Percentiles rank a stretch among this genome's conserved stretches.
These are phyloP conservation scores for Lepidurus couesii DNA, from an alignment of 1,140 invertebrate species.

Conservation along the genomic window DNA sequence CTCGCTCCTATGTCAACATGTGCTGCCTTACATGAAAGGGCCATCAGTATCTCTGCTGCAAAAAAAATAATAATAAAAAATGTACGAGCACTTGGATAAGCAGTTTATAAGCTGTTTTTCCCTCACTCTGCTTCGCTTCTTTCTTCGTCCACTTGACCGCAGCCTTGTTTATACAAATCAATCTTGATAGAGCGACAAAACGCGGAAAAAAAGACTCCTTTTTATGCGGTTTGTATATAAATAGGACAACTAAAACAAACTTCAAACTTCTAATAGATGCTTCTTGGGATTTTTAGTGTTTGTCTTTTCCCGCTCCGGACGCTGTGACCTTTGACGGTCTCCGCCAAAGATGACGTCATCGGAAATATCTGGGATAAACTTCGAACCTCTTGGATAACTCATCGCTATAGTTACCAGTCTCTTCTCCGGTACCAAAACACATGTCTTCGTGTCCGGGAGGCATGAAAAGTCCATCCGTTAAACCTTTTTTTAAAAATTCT, in stretches of 20 bases:
- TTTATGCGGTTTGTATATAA: background rate
- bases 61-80: background rate
- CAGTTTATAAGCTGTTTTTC: background rate
- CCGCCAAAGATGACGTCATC: no score
- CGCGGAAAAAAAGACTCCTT: background rate
- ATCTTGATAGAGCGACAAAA: conserved; percentile 1
- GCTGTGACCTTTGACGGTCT: no score
- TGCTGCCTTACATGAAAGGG: background rate
- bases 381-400: background rate
- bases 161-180: conserved; percentile 19
- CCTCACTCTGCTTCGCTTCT: background rate
- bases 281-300: background rate
- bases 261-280: background rate
- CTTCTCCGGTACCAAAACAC: background rate
- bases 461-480: background rate
- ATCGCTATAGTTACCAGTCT: conserved; percentile 5
- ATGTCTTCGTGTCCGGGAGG: background rate
- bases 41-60: background rate
- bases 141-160: background rate
- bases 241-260: background rate
- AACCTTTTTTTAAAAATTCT: no score
- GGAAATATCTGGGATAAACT: no score
- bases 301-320: no score
- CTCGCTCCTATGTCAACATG: background rate
- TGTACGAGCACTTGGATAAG: no score